Evolutionary conservation across 2,797 vertebrate species (phyloP), one percentile per base, ranked within the genome.

Genomic region (Cetoscarus ocellatus): DNA sequence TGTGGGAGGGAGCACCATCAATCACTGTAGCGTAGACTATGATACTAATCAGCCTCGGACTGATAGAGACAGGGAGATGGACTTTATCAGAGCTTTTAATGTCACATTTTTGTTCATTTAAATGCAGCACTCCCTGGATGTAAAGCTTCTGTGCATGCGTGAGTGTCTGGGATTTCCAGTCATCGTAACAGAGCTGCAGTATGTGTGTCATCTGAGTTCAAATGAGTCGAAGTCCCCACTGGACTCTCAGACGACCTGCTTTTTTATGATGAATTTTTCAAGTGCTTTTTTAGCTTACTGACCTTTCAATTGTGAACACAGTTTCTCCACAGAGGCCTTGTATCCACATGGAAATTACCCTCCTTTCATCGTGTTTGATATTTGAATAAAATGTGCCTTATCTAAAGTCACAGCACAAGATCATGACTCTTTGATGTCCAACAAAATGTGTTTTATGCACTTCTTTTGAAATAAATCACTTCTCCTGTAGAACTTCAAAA

Each of bases 351-450:
- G 56, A 61, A 71, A 74, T 40, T 0, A 18, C 53, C 19, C 44
- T 45, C 39, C 40, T 78, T 70, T 70, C 55, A 61, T 36, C 14
- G n/a, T 19, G 34, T 53, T 67, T 49, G 43, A 60, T 61, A 53
- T 73, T 56, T 19, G 43, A 45, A 73, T 73, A 58, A 73, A 78
- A 67, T 42, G 14, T 49, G 47, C 17, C 40, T 38, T 15, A 48
- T 59, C 50, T 69, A 40, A 61, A 58, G 17, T 44, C 47, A 2
- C 27, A 2, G 36, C 17, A 61, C 17, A 50, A 50, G n/a, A 51
- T 44, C 39, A 5, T 0, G 12, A 48, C 2, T 35, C 53, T 45
- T 48, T 75, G 50, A 62, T 55, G 44, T 63, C 9, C 6, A 53
- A 49, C 12, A 65, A 13, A 52, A 15, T 53, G 59, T 50, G 5